Evolutionary conservation across 2,113 vertebrate genomes (phyloP), one percentile per base, ranked within the genome.

Genomic region (Tylochromis polylepis): DNA sequence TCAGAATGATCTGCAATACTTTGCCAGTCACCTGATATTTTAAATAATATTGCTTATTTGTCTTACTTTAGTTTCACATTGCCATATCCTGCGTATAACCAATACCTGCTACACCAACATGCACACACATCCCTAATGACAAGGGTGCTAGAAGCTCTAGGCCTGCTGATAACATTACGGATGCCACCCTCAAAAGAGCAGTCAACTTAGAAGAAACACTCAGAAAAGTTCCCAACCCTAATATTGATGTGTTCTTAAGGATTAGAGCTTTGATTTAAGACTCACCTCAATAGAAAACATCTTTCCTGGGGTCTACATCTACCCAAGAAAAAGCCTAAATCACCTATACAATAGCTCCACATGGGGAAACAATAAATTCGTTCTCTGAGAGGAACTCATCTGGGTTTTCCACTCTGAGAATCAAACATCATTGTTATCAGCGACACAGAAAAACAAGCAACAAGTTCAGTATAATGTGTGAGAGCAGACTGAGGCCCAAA

Each of bases 361-460:
- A 31, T 18, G 4, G 65, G 90, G 88, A 89, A 91, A 91, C 85
- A 87, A 92, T 90, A 87, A 22, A 92, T 82, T 78, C n/a, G 72
- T 85, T 83, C 88, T 89, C 82, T 16, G 53, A 70, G 24, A 84
- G 81, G 79, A 86, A 87, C 56, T 87, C 67, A 85, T 89, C 58
- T 86, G 90, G 59, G 79, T 75, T 92, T 95, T 92, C 88, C 89
- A 84, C 80, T 81, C 80, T 7, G 81, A 56, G n/a, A 87, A 86
- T 91, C 90, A 89, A 72, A 43, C 85, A 90, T 92, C 90, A 90
- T 92, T 94, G 93, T 95, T 92, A 90, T 88, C 57, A 41, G 86
- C 85, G 80, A 90, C 85, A 57, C 6, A 59, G 79, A 88, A 80
- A 84, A 92, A 89, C 88, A 89, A 43, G 84, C 67, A 41, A 81